A percentile compares a stretch with the other conserved stretches of the same genome.
These are phyloP conservation scores for Drosophila neotestacea DNA, from an alignment of 2,888 invertebrate genomes.

Conservation along the genomic window DNA sequence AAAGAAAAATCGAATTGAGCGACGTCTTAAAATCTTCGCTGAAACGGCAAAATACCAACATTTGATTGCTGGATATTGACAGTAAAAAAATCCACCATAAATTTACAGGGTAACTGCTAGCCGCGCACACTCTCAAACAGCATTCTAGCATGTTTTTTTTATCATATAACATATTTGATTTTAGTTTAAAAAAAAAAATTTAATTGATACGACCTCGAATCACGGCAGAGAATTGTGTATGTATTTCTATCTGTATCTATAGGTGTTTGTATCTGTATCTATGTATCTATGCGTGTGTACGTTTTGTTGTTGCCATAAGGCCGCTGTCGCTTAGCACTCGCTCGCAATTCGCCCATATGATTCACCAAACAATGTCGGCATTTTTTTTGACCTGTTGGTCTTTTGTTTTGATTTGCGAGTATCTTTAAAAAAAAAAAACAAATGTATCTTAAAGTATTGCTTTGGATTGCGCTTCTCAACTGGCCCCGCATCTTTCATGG, in stretches of 20 bases:
- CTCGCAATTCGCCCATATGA: conserved; percentile 47
- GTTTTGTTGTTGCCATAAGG: conserved; percentile 17
- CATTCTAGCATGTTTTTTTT: conserved; percentile 14
- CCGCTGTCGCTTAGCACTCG: conserved; percentile 30
- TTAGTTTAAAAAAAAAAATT: conserved; percentile 30
- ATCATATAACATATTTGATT: conserved; percentile 17
- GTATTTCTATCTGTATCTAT: conserved; percentile 4
- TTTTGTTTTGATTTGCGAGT: conserved; percentile 41
- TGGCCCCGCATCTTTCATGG: conserved; percentile 31
- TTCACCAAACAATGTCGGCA: conserved; percentile 58
- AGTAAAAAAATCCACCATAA: not conserved
- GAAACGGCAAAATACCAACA: too few relatives aligned
- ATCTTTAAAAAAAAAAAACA: not conserved
- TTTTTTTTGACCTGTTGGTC: conserved; percentile 51
- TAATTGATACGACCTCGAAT: conserved; percentile 67
- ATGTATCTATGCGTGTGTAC: conserved; percentile 15
- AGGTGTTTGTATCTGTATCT: conserved; percentile 7
- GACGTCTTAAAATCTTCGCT: too few relatives aligned
- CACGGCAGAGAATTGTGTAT: conserved; percentile 16
- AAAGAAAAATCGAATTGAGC: too few relatives aligned
- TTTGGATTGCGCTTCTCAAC: conserved; percentile 9
- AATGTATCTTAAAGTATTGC: conserved; percentile 18
- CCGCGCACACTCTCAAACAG: not conserved
- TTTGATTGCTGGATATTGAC: too few relatives aligned
- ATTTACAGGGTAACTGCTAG: conserved; percentile 1